These are phyloP conservation scores for Lethenteron reissneri DNA, from an alignment of 2,113 vertebrate species.

Conservation along the genomic window DNA sequence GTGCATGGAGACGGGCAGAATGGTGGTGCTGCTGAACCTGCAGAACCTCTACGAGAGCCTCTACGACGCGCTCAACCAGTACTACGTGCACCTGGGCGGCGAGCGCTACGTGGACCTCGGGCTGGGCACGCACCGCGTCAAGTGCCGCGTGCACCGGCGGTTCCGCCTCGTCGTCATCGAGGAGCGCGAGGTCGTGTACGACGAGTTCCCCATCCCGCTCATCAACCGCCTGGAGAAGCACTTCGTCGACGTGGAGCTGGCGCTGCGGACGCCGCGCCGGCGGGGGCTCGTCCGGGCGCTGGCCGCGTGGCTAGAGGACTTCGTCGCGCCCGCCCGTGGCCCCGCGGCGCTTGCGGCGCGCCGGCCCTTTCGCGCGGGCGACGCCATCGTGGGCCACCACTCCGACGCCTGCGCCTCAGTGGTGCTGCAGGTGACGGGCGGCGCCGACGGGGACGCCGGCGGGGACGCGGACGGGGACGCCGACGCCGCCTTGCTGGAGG, in stretches of 20 bases:
- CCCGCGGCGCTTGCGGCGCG: conserved; percentile 21
- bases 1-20: conserved; percentile 85
- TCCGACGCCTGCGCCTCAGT: conserved; percentile 29
- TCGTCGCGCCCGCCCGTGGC: conserved; percentile 18
- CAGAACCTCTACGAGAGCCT: conserved; percentile 92
- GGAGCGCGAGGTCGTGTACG: conserved; percentile 63
- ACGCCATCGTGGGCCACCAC: conserved; percentile 30
- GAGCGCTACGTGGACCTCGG: conserved; percentile 89
- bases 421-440: conserved; percentile 21
- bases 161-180: conserved; percentile 77
- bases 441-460: conserved; percentile 13
- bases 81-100: conserved; percentile 67
- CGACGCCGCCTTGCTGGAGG: conserved; percentile 20
- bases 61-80: conserved; percentile 85
- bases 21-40: conserved; percentile 63
- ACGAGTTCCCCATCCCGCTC: conserved; percentile 66
- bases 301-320: conserved; percentile 32
- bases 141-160: conserved; percentile 60
- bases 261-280: conserved; percentile 36
- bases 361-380: conserved; percentile 7
- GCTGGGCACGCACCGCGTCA: conserved; percentile 78
- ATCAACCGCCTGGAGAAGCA: conserved; percentile 96
- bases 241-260: conserved; percentile 42
- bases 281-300: conserved; percentile 27
- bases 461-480: conserved; percentile 7